Base-by-base conservation (phyloP, 2,888 invertebrate species). In the Melanostoma mellinum region DNA sequence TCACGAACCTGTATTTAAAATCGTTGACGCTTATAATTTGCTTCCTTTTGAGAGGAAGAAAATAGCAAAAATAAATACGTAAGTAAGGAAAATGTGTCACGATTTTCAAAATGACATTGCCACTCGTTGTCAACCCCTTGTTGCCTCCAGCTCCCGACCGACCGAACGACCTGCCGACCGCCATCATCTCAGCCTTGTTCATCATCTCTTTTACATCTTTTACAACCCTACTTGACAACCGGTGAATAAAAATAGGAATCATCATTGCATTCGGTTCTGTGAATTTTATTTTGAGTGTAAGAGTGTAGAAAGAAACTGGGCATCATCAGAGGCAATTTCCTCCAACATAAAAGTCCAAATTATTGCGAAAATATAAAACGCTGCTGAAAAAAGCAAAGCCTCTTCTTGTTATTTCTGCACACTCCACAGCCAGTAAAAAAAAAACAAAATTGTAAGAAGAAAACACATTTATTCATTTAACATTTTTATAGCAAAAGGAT, bases 401-500 rank as follows among this genome's bases (percentile, higher is more conserved):
- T 52, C 35, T 52, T 10, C n/a, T 44, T 36, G n/a, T 4, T 32
- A 8, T 30, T 32, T 44, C 3, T 33, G 4, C 9, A 32, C 53
- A 35, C 40, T 56, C 30, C 50, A 20, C 8, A 60, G 30, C 36
- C 32, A 53, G 56, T 53, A 50, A 65, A 72, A 38, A 63, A 73
- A 63, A 8, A 58, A 44, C 20, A 58, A 4, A 58, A 42, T 32
- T 50, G 9, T 5, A 32, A 44, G 30, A 61, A 55, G 46, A 68
- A 40, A 67, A 48, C 72, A 68, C 79, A 58, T 73, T 78, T 82
- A 73, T 78, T 82, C 82, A 82, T 82, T 82, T 82, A 78, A 78
- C 48, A 73, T 78, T 73, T 78, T 78, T 58, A 69, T 52, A 42
- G 40, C 44, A 38, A 48, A 67, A 50, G 38, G 44, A 72, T 71